Conservation (phyloP, 2,888 invertebrate genomes). For the Drosophila percnosoma region DNA sequence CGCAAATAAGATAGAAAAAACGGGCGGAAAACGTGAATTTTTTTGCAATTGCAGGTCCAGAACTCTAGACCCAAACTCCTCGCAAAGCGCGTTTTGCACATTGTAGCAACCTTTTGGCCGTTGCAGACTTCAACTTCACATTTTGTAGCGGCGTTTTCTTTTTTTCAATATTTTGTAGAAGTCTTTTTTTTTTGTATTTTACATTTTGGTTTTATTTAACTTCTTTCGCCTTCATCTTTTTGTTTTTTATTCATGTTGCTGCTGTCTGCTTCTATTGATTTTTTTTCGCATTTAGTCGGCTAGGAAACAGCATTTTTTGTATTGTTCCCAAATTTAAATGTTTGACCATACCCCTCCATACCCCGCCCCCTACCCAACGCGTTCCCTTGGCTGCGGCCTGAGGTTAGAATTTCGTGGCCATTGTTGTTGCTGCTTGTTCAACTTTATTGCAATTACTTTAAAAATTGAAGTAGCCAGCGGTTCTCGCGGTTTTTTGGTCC, state of each 20-base stretch:
- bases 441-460: slow-evolving; percentile 81
- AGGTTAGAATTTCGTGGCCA: slow-evolving; percentile 73
- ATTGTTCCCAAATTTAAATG: slow-evolving; percentile 59
- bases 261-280: slow-evolving; percentile 85
- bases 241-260: slow-evolving; percentile 73
- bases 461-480: slow-evolving; percentile 80
- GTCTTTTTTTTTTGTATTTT: slow-evolving; percentile 28
- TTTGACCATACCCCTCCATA: slow-evolving; percentile 52
- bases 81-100: slow-evolving; percentile 72
- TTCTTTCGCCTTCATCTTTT: slow-evolving; percentile 66
- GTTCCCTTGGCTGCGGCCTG: slow-evolving; percentile 54
- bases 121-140: slow-evolving; percentile 45
- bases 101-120: slow-evolving; percentile 73
- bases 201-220: slow-evolving; percentile 70
- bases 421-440: slow-evolving; percentile 55
- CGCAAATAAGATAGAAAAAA: slow-evolving; percentile 32
- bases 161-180: slow-evolving; percentile 42
- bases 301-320: slow-evolving; percentile 43
- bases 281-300: slow-evolving; percentile 77
- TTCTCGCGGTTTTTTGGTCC: slow-evolving; percentile 65
- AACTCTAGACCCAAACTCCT: slow-evolving; percentile 19
- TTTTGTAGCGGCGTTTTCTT: slow-evolving; percentile 19
- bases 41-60: slow-evolving; percentile 73
- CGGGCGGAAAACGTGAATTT: slow-evolving; percentile 79
- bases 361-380: slow-evolving; percentile 11